Base-by-base conservation (phyloP, 2,888 invertebrate genomes). In the Bombylius major region DNA sequence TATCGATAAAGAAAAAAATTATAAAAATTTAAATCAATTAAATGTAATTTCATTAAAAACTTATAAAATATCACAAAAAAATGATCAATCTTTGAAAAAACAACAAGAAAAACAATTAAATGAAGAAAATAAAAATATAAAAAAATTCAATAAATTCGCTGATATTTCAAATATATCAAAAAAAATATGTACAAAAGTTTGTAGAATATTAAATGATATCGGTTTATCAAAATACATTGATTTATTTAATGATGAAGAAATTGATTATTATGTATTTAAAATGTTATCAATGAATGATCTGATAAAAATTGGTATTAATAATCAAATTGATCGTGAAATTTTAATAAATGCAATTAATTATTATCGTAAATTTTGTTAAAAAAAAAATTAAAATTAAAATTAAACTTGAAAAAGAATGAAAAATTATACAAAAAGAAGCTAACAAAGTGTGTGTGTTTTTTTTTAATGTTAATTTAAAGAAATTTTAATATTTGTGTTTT, bases 181-280 rank as follows among this genome's bases (percentile, higher is more conserved):
- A 31, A 3, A 4, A 31, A 14, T 50, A 3, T 53, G 50, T 44
- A 12, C 23, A 7, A 42, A 33, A 32, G 36, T 56, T 33, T 33
- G 4, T 4, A n/a, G 45, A 5, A 42, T 58, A 8, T 51, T 58
- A 13, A 42, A 32, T 1, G 44, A 56, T 12, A 42, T 11, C 12
- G 54, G 54, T 8, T 8, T 58, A 31, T 5, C 12, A 4, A 50
- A 53, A 42, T 58, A 56, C 36, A 34, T 42, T 7, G 48, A 49
- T 6, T n/a, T 58, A 23, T 58, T 58, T 47, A 46, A 47, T 34
- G 34, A 12, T 5, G 54, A 58, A 42, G 58, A 58, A 36, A 56
- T 58, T 34, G 54, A 58, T 34, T 58, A 46, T 53, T 23, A 47
- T 5, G 49, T 58, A 5, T 58, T 58, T 31, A 12, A 46, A 39